These are phyloP conservation scores for Apotomis betuletana DNA, from an alignment of 2,888 invertebrate genomes.

Conservation along the genomic window DNA sequence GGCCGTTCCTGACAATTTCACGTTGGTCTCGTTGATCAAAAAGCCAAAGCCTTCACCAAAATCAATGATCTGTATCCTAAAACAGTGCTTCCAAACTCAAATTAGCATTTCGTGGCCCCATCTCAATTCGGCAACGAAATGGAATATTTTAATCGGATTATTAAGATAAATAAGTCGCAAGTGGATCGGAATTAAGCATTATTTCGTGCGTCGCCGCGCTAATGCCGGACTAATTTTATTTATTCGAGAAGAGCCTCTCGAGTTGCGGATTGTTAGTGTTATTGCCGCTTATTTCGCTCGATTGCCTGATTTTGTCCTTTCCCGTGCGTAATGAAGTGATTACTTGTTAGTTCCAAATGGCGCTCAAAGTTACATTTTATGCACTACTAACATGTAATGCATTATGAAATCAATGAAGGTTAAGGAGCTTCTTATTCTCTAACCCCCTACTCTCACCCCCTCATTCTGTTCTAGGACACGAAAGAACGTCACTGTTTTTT, in stretches of 20 bases:
- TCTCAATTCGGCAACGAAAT: conserved; percentile 44
- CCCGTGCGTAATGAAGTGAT: conserved; percentile 7
- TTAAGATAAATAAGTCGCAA: conserved; percentile 51
- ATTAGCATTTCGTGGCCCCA: conserved; percentile 41
- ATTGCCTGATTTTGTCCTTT: conserved; percentile 30
- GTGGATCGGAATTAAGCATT: conserved; percentile 47
- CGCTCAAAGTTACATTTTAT: no score
- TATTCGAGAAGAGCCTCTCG: conserved; percentile 20
- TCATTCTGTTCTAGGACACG: no score
- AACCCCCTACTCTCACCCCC: no score
- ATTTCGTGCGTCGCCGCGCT: conserved; percentile 44
- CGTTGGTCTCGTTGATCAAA: no score
- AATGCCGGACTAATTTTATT: conserved; percentile 37
- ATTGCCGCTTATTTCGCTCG: conserved; percentile 29
- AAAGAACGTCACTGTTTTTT: no score
- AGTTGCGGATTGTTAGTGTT: conserved; percentile 31
- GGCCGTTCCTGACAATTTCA: no score
- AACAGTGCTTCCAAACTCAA: background rate
- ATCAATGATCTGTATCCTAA: background rate
- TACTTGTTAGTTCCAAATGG: no score
- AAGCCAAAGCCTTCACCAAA: background rate
- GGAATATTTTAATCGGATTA: conserved; percentile 52
- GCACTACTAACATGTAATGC: no score
- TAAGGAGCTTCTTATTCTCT: no score
- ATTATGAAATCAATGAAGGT: no score